Evolutionary conservation across 2,888 invertebrate genomes (phyloP).

Genomic region (Dilophus febrilis): DNA sequence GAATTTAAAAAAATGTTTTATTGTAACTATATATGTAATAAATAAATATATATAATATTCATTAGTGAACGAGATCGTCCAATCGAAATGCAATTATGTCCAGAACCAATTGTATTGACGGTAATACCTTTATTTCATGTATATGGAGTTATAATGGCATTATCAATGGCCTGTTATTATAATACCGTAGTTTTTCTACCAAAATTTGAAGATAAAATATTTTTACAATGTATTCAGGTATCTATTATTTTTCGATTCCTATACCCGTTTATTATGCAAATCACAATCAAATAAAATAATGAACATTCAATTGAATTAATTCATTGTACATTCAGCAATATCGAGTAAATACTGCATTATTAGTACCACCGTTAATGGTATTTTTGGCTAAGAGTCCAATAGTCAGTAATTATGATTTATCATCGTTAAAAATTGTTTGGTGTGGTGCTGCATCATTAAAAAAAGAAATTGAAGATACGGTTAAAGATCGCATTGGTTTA

Average conservation of each 20-base stretch:
- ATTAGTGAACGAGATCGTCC: too few relatives aligned
- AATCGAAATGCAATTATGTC: too few relatives aligned
- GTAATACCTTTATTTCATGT: constrained; percentile 73
- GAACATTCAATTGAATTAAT: too few relatives aligned
- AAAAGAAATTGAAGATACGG: constrained; percentile 44
- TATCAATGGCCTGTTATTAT: constrained; percentile 31
- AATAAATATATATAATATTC: too few relatives aligned
- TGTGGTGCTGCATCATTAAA: constrained; percentile 74
- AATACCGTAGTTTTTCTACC: constrained; percentile 38
- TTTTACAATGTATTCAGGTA: constrained; percentile 39
- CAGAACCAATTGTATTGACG: constrained; percentile 31
- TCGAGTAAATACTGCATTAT: constrained; percentile 44
- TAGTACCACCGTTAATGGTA: constrained; percentile 73
- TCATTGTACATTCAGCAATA: constrained; percentile 20
- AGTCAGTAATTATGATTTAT: constrained; percentile 57
- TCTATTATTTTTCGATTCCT: constrained; percentile 4
- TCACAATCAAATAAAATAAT: too few relatives aligned
- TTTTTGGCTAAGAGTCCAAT: constrained; percentile 69
- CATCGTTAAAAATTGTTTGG: constrained; percentile 47
- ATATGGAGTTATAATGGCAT: constrained; percentile 49
- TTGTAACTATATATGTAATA: too few relatives aligned
- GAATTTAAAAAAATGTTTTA: too few relatives aligned
- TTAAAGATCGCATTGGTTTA: constrained; percentile 27
- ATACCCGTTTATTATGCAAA: too few relatives aligned
- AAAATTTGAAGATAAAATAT: constrained; percentile 54